Evolutionary conservation across 2,113 vertebrate genomes (phyloP), one percentile per base, ranked within the genome.

Genomic region (Gobiocypris rarus): DNA sequence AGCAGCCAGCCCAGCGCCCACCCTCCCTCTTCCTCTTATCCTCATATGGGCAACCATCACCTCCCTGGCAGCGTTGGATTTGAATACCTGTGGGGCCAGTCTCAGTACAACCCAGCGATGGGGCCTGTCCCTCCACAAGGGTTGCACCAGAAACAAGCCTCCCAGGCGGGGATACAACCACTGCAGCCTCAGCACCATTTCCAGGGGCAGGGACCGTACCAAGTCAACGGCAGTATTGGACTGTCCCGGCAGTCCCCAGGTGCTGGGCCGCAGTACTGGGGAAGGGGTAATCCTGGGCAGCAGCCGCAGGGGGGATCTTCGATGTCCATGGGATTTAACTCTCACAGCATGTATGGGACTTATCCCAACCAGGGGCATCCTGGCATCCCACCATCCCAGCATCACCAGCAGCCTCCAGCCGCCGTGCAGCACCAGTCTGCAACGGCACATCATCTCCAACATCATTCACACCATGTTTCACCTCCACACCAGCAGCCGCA

Each of bases 81-180:
- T 61, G 97, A 97, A 93, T 99, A 97, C 93, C 92, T 98, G 90
- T 98, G 97, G 97, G 95, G 95, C 83, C 97, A 96, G 84, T 65
- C 96, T 7, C 94, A 97, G 80, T 98, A 95, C 86, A 89, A 92
- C 90, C 91, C 95, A 45, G 79, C 94, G 63, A 89, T 95, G 89
- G 84, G 92, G 79, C 86, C 92, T 34, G 89, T 91, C 5, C 86
- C 93, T 48, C 87, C 92, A 31, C 93, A 95, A 13, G 89, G 90
- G 14, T 88, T 92, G 88, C 93, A 94, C 90, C 96, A 95, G 94
- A 99, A 98, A 94, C 96, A 97, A 87, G 82, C 94, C 56, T 28
- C 95, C 10, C 86, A 92, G 0, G 91, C 90, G 28, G 90, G 91
- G 82, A 86, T 89, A 77, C 90, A 94, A 17, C 91, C 94, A 22